Conservation (phyloP, 2,113 vertebrate genomes). For the Brevimyrus niger region DNA sequence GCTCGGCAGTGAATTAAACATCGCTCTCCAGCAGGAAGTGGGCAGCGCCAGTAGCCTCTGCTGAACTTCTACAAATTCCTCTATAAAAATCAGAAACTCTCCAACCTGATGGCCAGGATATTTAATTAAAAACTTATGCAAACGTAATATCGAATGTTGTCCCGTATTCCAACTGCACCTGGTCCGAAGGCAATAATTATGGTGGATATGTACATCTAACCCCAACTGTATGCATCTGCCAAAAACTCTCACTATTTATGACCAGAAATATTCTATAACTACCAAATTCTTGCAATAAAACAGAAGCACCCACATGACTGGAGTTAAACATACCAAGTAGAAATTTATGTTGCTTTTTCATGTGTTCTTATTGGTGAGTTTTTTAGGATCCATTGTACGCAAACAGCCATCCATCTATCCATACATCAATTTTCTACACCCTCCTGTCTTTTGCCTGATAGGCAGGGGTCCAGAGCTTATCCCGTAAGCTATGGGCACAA, state of each 20-base stretch:
- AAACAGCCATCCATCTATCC: not conserved
- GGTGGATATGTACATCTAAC: not conserved
- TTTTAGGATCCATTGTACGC: not conserved
- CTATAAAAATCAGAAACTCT: not conserved
- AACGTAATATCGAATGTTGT: not conserved
- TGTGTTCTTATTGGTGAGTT: not conserved
- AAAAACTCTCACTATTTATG: not conserved
- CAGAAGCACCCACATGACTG: not conserved
- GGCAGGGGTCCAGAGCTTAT: not conserved
- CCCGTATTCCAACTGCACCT: not conserved
- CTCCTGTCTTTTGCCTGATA: not conserved
- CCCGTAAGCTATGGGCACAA: not conserved
- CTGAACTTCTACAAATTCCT: not conserved
- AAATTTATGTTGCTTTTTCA: not conserved
- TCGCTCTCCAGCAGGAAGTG: slow-evolving; percentile 7
- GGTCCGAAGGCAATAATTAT: not conserved
- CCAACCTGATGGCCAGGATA: not conserved
- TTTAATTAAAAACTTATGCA: not conserved
- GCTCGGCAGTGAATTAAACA: slow-evolving; percentile 39
- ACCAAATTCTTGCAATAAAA: not conserved
- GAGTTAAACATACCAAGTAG: not conserved
- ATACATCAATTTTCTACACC: not conserved
- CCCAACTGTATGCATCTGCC: not conserved
- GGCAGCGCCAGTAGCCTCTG: not conserved
- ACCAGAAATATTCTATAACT: not conserved